Percentiles rank a stretch among this genome's conserved stretches.
phyloP scores from a whole-genome alignment of 2,797 vertebrate genomes.

The Diplodus sargus region DNA sequence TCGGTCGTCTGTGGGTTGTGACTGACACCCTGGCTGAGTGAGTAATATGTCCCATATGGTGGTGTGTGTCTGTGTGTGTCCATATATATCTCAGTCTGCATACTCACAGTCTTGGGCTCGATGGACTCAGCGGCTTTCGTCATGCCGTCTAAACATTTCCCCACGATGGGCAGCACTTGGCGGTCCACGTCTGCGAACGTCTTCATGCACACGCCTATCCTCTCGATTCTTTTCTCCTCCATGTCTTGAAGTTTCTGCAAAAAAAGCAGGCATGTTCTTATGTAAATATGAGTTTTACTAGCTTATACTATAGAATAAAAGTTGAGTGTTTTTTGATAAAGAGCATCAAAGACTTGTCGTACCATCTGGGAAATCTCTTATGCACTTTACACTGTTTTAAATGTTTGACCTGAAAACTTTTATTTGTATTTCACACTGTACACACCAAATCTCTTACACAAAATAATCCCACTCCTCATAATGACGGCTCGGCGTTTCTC shows the following conservation, averaged over 20 bases:
- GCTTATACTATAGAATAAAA: neutral
- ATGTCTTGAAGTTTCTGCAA: constrained; percentile 96
- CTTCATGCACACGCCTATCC: constrained; percentile 92
- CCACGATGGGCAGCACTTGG: constrained; percentile 95
- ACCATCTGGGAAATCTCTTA: neutral
- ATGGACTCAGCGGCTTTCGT: constrained; percentile 92
- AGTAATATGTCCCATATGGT: constrained; percentile 51
- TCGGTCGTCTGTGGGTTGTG: constrained; percentile 35
- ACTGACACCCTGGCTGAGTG: constrained; percentile 48
- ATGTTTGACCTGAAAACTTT: neutral
- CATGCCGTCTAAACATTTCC: constrained; percentile 96
- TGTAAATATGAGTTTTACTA: neutral
- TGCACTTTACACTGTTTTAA: neutral
- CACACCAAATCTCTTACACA: neutral
- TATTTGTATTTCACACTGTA: neutral
- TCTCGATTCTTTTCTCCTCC: constrained; percentile 93
- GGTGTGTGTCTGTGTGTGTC: constrained; percentile 7
- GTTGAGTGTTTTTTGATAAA: neutral
- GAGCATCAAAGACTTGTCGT: constrained; percentile 1
- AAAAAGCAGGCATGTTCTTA: neutral
- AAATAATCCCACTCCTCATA: constrained; percentile 13
- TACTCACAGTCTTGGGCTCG: constrained; percentile 92
- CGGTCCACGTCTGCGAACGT: constrained; percentile 94
- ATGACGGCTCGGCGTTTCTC: constrained; percentile 23
- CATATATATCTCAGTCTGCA: neutral